These are phyloP conservation scores for Timema cristinae DNA, from an alignment of 2,888 invertebrate genomes.

Conservation along the genomic window DNA sequence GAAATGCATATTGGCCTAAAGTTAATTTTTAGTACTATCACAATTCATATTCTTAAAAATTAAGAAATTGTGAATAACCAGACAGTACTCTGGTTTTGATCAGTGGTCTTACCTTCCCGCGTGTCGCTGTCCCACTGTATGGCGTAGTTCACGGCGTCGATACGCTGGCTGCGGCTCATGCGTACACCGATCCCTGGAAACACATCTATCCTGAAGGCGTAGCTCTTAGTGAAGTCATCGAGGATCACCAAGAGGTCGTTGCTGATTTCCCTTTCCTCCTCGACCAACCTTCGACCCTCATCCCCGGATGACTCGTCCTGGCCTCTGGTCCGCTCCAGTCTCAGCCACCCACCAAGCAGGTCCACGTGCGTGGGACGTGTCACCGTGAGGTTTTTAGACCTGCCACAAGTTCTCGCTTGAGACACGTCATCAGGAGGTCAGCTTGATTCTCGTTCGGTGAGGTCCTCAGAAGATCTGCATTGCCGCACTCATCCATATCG, in stretches of 20 bases:
- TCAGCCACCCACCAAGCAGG: not conserved
- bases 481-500: not conserved
- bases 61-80: too few species aligned
- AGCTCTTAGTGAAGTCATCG: slow-evolving; percentile 1
- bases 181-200: not conserved
- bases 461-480: not conserved
- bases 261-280: not conserved
- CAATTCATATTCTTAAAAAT: too few species aligned
- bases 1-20: too few species aligned
- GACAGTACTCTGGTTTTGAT: too few species aligned
- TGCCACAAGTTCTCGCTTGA: not conserved
- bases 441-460: not conserved
- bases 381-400: not conserved
- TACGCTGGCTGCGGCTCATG: not conserved
- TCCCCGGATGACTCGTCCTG: not conserved
- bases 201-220: not conserved
- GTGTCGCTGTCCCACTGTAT: not conserved
- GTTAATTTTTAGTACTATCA: too few species aligned
- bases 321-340: not conserved
- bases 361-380: not conserved
- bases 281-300: not conserved
- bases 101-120: not conserved
- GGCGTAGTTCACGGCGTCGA: slow-evolving; percentile 10
- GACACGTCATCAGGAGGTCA: not conserved
- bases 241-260: not conserved